A percentile compares a stretch with the other conserved stretches of the same genome.
phyloP scores from a whole-genome alignment of 37 sponge, comb jelly and placozoan genomes.

The Ianthella basta region DNA sequence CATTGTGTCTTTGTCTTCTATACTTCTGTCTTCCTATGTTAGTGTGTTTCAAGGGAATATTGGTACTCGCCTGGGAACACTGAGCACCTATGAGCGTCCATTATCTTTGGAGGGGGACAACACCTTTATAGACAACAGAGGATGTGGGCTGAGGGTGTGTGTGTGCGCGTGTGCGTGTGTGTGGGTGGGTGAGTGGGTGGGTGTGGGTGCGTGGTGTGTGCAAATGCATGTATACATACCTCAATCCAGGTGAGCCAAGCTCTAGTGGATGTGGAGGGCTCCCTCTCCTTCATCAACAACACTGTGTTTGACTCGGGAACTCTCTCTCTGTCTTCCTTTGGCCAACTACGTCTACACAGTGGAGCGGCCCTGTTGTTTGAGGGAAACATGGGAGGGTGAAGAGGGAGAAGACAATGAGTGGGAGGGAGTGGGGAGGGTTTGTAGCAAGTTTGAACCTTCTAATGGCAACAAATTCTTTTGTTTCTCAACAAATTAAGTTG shows the following conservation, averaged over 20 bases:
- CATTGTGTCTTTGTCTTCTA: too few species aligned
- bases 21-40: background rate
- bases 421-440: too few species aligned
- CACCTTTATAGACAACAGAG: conserved; percentile 2
- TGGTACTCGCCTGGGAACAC: background rate
- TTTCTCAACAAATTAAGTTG: too few species aligned
- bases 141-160: conserved; percentile 4
- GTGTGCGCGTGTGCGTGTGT: background rate
- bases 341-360: background rate
- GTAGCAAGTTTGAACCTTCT: too few species aligned
- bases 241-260: background rate
- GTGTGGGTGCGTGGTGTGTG: background rate
- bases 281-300: background rate
- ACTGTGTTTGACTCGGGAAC: background rate
- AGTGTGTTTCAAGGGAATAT: conserved; percentile 12
- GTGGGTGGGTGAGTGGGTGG: background rate
- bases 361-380: background rate
- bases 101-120: background rate
- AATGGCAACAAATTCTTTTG: too few species aligned
- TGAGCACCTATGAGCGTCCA: background rate
- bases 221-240: too few species aligned
- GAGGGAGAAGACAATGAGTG: too few species aligned
- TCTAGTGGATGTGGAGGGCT: background rate
- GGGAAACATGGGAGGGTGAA: conserved; percentile 7
- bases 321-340: conserved; percentile 8